phyloP scores from a whole-genome alignment of 2,888 invertebrate genomes.

The Chrysotoxum bicinctum region DNA sequence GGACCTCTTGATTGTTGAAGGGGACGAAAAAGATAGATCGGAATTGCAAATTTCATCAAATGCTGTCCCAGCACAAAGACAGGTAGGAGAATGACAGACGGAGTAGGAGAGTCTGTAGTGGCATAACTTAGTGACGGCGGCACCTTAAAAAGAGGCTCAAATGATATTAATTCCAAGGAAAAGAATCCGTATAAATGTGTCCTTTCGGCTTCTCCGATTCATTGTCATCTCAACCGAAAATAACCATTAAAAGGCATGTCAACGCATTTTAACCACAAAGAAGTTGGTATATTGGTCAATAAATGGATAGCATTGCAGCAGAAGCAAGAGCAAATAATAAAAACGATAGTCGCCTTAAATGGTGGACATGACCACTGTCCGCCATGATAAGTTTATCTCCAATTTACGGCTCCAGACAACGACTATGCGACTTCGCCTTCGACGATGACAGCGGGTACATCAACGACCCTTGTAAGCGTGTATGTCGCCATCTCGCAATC shows the following conservation, averaged over 20 bases:
- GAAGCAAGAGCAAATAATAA: slow-evolving; percentile 47
- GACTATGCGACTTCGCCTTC: neutral
- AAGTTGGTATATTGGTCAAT: slow-evolving; percentile 14
- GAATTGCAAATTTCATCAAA: slow-evolving; percentile 28
- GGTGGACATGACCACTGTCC: slow-evolving; percentile 66
- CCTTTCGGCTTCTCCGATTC: slow-evolving; percentile 54
- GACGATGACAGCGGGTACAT: slow-evolving; percentile 5
- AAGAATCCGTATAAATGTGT: slow-evolving; percentile 18
- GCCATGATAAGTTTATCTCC: slow-evolving; percentile 66
- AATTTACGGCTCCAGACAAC: slow-evolving; percentile 54
- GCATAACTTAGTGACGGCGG: slow-evolving; percentile 33
- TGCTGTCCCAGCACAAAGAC: neutral
- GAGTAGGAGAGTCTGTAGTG: no score
- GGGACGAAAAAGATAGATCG: slow-evolving; percentile 2
- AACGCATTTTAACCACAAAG: slow-evolving; percentile 36
- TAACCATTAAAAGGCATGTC: slow-evolving; percentile 63
- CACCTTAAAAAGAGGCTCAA: slow-evolving; percentile 36
- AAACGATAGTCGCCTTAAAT: slow-evolving; percentile 70
- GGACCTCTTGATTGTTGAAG: slow-evolving; percentile 18
- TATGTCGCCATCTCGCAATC: slow-evolving; percentile 7
- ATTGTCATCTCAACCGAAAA: slow-evolving; percentile 57
- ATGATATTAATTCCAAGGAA: slow-evolving; percentile 19
- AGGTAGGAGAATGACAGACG: slow-evolving; percentile 27
- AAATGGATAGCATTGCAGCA: slow-evolving; percentile 11
- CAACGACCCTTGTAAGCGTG: neutral